These are phyloP conservation scores for Drosophila kanekoi DNA, from an alignment of 2,888 invertebrate genomes.

Conservation along the genomic window DNA sequence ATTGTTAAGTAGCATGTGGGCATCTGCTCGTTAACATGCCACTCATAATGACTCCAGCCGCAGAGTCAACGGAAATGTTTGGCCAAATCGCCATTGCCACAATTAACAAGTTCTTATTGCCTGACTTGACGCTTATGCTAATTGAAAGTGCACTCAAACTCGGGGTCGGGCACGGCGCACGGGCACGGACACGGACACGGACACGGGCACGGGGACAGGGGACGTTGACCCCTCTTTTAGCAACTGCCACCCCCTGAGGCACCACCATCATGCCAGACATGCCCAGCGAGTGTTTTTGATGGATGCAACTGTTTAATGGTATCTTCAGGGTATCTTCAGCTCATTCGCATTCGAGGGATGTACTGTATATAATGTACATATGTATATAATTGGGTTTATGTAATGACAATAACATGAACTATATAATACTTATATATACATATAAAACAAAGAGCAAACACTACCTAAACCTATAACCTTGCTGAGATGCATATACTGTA, in stretches of 20 bases:
- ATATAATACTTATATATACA: no score
- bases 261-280: neutral
- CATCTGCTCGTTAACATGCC: slow-evolving; percentile 55
- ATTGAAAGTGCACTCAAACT: slow-evolving; percentile 56
- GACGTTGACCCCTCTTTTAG: slow-evolving; percentile 14
- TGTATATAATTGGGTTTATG: no score
- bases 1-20: slow-evolving; percentile 23
- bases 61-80: slow-evolving; percentile 52
- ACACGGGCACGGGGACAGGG: neutral
- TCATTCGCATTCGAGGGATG: no score
- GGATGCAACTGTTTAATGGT: neutral
- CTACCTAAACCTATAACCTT: no score
- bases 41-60: slow-evolving; percentile 51
- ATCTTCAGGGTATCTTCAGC: neutral
- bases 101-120: slow-evolving; percentile 63
- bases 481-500: no score
- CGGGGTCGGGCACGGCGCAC: neutral
- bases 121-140: slow-evolving; percentile 50
- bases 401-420: no score
- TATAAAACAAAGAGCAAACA: no score
- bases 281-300: neutral
- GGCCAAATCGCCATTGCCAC: slow-evolving; percentile 32
- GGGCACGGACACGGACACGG: no score
- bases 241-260: neutral
- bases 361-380: no score